Conservation (phyloP, 2,797 vertebrate species). For the Argyrosomus regius region DNA sequence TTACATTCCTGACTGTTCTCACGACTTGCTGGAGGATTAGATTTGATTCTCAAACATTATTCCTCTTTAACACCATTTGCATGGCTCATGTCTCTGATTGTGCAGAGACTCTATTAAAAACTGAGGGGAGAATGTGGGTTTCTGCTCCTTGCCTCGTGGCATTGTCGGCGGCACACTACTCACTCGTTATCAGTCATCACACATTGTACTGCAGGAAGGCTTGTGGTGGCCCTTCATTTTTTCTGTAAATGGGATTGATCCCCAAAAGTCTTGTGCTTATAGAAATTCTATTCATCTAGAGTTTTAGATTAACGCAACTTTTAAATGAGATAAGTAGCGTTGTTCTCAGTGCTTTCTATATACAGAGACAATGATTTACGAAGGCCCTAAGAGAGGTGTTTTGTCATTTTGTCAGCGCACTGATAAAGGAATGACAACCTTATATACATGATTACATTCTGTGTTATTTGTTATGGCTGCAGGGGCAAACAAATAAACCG, state of each 20-base stretch:
- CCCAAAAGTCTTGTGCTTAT: slow-evolving; percentile 75
- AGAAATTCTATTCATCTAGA: slow-evolving; percentile 77
- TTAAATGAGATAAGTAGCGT: slow-evolving; percentile 77
- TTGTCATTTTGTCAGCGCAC: slow-evolving; percentile 81
- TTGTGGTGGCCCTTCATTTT: slow-evolving; percentile 76
- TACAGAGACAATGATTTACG: slow-evolving; percentile 75
- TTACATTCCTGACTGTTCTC: slow-evolving; percentile 91
- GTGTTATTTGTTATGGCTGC: slow-evolving; percentile 82
- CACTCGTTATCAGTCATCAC: slow-evolving; percentile 82
- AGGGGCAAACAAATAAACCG: slow-evolving; percentile 83
- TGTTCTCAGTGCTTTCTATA: slow-evolving; percentile 58
- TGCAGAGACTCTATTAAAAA: slow-evolving; percentile 85
- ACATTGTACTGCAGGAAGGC: slow-evolving; percentile 79
- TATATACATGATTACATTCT: slow-evolving; percentile 84
- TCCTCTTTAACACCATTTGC: slow-evolving; percentile 87
- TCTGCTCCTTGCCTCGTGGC: slow-evolving; percentile 80
- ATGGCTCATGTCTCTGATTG: slow-evolving; percentile 87
- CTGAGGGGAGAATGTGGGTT: slow-evolving; percentile 77
- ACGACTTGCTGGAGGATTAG: slow-evolving; percentile 87
- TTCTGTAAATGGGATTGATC: slow-evolving; percentile 81
- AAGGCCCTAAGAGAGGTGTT: slow-evolving; percentile 77
- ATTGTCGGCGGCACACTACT: slow-evolving; percentile 74
- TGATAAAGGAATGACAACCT: slow-evolving; percentile 84
- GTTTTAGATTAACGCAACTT: slow-evolving; percentile 69
- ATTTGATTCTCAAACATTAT: slow-evolving; percentile 89